Evolutionary conservation across 2,797 vertebrate species (phyloP), one percentile per base, ranked within the genome.

Genomic region (Crenuchus spilurus): DNA sequence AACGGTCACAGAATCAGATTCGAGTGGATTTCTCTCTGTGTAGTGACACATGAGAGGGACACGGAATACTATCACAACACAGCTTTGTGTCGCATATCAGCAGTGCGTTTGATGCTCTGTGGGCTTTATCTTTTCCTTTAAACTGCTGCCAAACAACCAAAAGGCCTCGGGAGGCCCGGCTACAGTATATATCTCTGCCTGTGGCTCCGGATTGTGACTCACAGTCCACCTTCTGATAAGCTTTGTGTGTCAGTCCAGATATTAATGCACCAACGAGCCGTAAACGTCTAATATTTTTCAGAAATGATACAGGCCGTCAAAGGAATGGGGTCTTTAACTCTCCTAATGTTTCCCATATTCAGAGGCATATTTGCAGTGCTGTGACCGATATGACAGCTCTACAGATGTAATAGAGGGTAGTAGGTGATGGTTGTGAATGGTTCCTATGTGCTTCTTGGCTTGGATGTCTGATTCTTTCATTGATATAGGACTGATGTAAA

Each of bases 41-140:
- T 76, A 55, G 77, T 76, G 75, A 66, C 63, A 78, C 74, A 76
- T 71, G 30, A 82, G 66, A 76, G 61, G 72, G 22, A 74, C 61
- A 76, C 54, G 10, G 54, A 70, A 37, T 37, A 28, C 65, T 70
- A 64, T 75, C 76, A 81, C 51, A 73, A 76, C 73, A 70, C 44
- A 37, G 41, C 46, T 66, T 82, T 76, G 49, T 70, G 41, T 70
- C 55, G 48, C 41, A 60, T 74, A 82, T 72, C 76, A 74, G 76
- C 61, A 61, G 31, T 14, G 41, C n/a, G 70, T 76, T 76, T 79
- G 74, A 79, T 73, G 72, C 67, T 76, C 61, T 18, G 67, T 61
- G 41, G 64, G 73, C 64, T 82, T 79, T 74, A 66, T 82, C 70
- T 76, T 76, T n/a, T 31, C 42, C 76, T 79, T 76, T 74, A 70